phyloP scores from a whole-genome alignment of 2,113 vertebrate species.

The Cromileptes altivelis region DNA sequence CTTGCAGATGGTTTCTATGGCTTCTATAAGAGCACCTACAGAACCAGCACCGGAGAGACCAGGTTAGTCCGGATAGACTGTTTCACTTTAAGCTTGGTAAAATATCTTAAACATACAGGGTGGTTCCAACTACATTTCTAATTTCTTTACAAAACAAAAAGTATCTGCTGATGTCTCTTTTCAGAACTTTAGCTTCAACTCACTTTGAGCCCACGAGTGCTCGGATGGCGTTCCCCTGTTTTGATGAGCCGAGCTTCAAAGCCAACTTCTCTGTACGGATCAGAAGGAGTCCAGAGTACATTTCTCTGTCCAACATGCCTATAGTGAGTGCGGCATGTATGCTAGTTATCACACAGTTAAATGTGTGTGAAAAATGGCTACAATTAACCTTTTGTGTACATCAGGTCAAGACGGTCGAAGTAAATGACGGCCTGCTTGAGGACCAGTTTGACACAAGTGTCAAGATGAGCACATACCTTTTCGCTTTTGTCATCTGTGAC shows the following conservation, averaged over 20 bases:
- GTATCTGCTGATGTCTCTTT: neutral
- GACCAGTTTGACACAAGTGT: slow-evolving; percentile 84
- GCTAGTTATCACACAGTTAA: neutral
- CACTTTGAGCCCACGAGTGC: slow-evolving; percentile 87
- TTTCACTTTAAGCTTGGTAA: neutral
- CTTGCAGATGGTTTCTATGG: slow-evolving; percentile 83
- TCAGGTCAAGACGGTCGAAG: slow-evolving; percentile 79
- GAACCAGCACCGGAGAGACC: slow-evolving; percentile 77
- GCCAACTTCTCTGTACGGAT: slow-evolving; percentile 84
- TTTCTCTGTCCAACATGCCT: slow-evolving; percentile 87
- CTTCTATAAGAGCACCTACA: slow-evolving; percentile 86
- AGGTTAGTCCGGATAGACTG: slow-evolving; percentile 66
- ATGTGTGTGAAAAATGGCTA: neutral
- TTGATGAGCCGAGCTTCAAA: slow-evolving; percentile 87
- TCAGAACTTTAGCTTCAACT: slow-evolving; percentile 83
- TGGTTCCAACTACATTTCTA: neutral
- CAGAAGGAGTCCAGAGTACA: slow-evolving; percentile 75
- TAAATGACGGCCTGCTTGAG: slow-evolving; percentile 73
- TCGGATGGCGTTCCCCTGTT: slow-evolving; percentile 86
- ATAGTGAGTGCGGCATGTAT: slow-evolving; percentile 70
- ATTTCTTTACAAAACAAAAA: neutral
- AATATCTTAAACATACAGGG: neutral
- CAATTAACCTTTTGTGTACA: slow-evolving; percentile 2
- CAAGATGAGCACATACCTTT: slow-evolving; percentile 86
- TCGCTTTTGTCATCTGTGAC: slow-evolving; percentile 85